These are phyloP conservation scores for Chromoteleia sp. DNA, from an alignment of 2,888 invertebrate species.

Conservation along the genomic window DNA sequence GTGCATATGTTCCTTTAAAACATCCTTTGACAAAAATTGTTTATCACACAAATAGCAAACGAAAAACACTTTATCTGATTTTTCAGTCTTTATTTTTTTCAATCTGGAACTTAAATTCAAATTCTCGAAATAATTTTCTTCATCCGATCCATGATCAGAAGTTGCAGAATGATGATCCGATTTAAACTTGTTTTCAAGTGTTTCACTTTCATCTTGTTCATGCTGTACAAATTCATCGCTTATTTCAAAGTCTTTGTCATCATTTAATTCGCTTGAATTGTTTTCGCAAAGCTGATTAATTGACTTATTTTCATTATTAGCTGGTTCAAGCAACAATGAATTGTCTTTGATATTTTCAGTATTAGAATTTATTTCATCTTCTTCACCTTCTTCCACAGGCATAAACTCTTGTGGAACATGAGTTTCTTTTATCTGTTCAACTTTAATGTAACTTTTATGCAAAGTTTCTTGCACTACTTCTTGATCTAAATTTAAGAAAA, in stretches of 20 bases:
- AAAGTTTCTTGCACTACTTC: constrained; percentile 32
- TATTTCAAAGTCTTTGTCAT: constrained; percentile 25
- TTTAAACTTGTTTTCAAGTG: constrained; percentile 76
- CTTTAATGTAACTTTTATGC: constrained; percentile 48
- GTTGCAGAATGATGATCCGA: constrained; percentile 44
- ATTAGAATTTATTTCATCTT: too few species aligned
- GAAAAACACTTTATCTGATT: constrained; percentile 79
- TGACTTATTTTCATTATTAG: constrained; percentile 58
- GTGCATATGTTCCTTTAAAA: constrained; percentile 82
- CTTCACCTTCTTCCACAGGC: constrained; percentile 45
- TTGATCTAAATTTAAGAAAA: constrained; percentile 23
- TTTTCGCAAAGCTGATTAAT: background rate
- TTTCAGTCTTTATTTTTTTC: constrained; percentile 77
- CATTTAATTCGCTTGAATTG: constrained; percentile 2
- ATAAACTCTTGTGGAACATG: constrained; percentile 54
- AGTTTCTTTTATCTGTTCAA: constrained; percentile 42
- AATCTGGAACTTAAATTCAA: constrained; percentile 81
- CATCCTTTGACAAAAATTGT: constrained; percentile 80
- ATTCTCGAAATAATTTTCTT: constrained; percentile 83
- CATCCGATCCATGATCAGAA: constrained; percentile 76
- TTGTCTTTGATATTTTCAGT: constrained; percentile 17
- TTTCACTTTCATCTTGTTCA: constrained; percentile 44
- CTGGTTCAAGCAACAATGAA: constrained; percentile 6
- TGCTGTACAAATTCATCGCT: constrained; percentile 31
- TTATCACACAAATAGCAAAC: constrained; percentile 82